A percentile compares a stretch with the other conserved stretches of the same genome.
These are phyloP conservation scores for Mesochorus sp. DNA, from an alignment of 2,888 invertebrate species.

Conservation along the genomic window DNA sequence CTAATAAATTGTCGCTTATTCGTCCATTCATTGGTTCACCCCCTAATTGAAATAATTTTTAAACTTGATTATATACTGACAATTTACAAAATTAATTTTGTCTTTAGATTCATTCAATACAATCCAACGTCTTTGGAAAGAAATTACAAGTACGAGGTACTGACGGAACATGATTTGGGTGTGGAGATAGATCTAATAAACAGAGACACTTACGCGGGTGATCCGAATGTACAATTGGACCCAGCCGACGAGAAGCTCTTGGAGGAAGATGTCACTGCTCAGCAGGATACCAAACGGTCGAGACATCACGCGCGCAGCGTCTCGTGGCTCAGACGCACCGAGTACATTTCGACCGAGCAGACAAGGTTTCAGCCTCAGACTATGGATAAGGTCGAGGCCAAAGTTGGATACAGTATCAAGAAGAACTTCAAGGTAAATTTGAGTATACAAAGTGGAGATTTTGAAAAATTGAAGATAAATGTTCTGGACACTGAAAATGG, in stretches of 20 bases:
- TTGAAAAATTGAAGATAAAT: too few species aligned
- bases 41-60: too few species aligned
- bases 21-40: too few species aligned
- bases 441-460: too few species aligned
- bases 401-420: slow-evolving; percentile 99
- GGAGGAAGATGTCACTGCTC: slow-evolving; percentile 96
- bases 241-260: slow-evolving; percentile 97
- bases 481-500: too few species aligned
- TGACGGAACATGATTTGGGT: slow-evolving; percentile 98
- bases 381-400: slow-evolving; percentile 99
- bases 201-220: slow-evolving; percentile 94
- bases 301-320: slow-evolving; percentile 98
- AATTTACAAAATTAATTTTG: too few species aligned
- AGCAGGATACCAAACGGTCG: slow-evolving; percentile 94
- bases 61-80: too few species aligned
- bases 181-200: slow-evolving; percentile 98
- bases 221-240: slow-evolving; percentile 90
- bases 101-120: slow-evolving; percentile 93
- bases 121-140: slow-evolving; percentile 97
- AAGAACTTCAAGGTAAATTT: slow-evolving; percentile 88
- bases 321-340: slow-evolving; percentile 98
- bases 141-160: slow-evolving; percentile 97
- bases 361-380: slow-evolving; percentile 98
- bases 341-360: slow-evolving; percentile 99
- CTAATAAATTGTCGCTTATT: too few species aligned